Evolutionary conservation across 2,888 invertebrate species (phyloP).

Genomic region (Neria commutata): DNA sequence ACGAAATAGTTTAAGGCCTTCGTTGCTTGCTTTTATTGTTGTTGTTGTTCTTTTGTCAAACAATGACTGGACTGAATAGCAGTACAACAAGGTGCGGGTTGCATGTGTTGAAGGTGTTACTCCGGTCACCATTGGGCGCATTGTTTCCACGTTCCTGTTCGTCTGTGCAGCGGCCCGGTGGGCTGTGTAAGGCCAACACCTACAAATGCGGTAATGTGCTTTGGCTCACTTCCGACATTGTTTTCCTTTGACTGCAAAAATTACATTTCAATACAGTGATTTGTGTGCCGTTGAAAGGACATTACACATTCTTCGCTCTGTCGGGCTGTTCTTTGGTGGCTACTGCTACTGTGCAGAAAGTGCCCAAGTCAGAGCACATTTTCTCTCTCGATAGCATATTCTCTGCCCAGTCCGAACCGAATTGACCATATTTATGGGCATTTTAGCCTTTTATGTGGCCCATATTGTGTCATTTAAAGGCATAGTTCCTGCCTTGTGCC

Average conservation of each 20-base stretch:
- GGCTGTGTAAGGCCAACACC: constrained; percentile 34
- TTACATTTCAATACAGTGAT: constrained; percentile 42
- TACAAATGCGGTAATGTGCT: constrained; percentile 25
- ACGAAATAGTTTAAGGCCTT: constrained; percentile 38
- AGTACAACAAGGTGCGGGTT: constrained; percentile 14
- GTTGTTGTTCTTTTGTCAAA: constrained; percentile 5
- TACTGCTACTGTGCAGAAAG: not conserved
- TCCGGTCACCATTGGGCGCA: constrained; percentile 2
- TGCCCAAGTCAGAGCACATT: constrained; percentile 13
- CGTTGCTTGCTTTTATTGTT: not conserved
- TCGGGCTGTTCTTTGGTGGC: not conserved
- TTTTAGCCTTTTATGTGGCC: constrained; percentile 51
- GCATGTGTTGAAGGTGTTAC: constrained; percentile 36
- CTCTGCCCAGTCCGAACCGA: constrained; percentile 16
- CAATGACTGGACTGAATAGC: constrained; percentile 33
- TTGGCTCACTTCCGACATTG: constrained; percentile 24
- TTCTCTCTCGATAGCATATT: constrained; percentile 17
- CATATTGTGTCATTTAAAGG: constrained; percentile 18
- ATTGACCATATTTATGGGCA: constrained; percentile 56
- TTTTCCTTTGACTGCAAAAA: constrained; percentile 24
- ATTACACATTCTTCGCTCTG: constrained; percentile 16
- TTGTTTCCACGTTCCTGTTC: constrained; percentile 1
- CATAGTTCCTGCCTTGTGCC: constrained; percentile 43
- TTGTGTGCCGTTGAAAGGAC: constrained; percentile 56
- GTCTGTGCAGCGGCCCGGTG: constrained; percentile 31